Evolutionary conservation across 2,113 vertebrate genomes (phyloP), one percentile per base, ranked within the genome.

Genomic region (Corvus moneduloides): DNA sequence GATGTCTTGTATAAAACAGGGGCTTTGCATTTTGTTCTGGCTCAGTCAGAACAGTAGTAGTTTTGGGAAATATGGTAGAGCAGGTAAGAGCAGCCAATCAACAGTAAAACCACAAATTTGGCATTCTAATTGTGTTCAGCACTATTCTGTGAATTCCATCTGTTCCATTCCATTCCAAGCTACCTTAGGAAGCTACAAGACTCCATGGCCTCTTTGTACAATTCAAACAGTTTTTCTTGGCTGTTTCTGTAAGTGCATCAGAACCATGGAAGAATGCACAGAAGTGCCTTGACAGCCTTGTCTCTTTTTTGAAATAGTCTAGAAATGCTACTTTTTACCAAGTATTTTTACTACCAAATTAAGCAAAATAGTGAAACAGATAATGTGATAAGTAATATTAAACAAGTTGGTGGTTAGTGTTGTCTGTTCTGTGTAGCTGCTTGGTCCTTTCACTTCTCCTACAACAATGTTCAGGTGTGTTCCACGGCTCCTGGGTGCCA

Each of bases 401-500:
- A 84, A 43, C 2, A 2, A 67, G 28, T 1, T 46, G 28, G 32
- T 58, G n/a, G 64, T 62, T 26, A 71, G 10, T 13, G 9, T 30
- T 81, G 49, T 41, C 19, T 56, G 37, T 46, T 68, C 62, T 48
- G 48, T 4, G 11, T 27, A 62, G 58, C 54, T 68, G 35, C 18
- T 64, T 9, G 8, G 44, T 24, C 39, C 33, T 71, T 81, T 91
- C 46, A 54, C 37, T 67, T 56, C 48, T 59, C 44, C 81, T 35
- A 16, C 28, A 30, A 1, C 26, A 35, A 49, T 4, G 22, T 39
- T 44, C 43, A 43, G 6, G 21, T 39, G 14, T 0, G 0, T 54
- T n/a, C 54, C 24, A 5, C 20, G 32, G 41, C 39, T 61, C 41
- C 10, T 5, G 16, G 7, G 13, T 51, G 58, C 41, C 51, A 6